phyloP scores from a whole-genome alignment of 1,140 invertebrate species.

The Drosophila nigrodunni region DNA sequence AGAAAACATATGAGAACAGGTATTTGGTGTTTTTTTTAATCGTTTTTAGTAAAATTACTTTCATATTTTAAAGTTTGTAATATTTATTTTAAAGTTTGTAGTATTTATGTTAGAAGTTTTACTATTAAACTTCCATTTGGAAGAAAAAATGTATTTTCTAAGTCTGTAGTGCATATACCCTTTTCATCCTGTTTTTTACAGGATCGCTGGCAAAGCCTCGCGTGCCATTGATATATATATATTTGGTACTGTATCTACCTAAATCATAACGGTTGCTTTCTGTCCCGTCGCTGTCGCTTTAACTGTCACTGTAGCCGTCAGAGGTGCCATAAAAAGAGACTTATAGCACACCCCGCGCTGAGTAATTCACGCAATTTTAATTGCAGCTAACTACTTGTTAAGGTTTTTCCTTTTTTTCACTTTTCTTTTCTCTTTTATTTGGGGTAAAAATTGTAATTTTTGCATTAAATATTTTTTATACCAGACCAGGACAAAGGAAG shows the following conservation, averaged over 20 bases:
- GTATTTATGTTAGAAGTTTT: too few relatives aligned
- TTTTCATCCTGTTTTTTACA: not conserved
- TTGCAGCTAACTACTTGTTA: slow-evolving; percentile 74
- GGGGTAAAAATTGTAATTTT: slow-evolving; percentile 62
- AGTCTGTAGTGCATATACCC: not conserved
- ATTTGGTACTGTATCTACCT: slow-evolving; percentile 10
- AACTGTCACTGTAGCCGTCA: slow-evolving; percentile 20
- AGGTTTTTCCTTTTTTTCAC: slow-evolving; percentile 11
- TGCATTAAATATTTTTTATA: slow-evolving; percentile 35
- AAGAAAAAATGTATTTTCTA: too few relatives aligned
- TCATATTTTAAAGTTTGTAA: too few relatives aligned
- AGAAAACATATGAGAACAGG: too few relatives aligned
- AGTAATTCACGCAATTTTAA: slow-evolving; percentile 51
- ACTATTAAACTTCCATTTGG: too few relatives aligned
- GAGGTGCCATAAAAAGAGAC: slow-evolving; percentile 77
- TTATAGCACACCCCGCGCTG: slow-evolving; percentile 39
- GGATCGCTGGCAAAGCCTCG: slow-evolving; percentile 41
- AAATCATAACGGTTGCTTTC: slow-evolving; percentile 74
- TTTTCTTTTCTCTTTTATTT: slow-evolving; percentile 26
- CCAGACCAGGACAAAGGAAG: slow-evolving; percentile 41
- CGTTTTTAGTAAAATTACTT: too few relatives aligned
- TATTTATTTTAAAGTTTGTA: too few relatives aligned
- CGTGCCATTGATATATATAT: slow-evolving; percentile 46
- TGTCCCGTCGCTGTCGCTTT: slow-evolving; percentile 21
- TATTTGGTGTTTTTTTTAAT: too few relatives aligned